A percentile compares a stretch with the other conserved stretches of the same genome.
These are phyloP conservation scores for Theonella swinhoei DNA, from an alignment of 37 sponge, comb jelly and placozoan genomes.

Conservation along the genomic window DNA sequence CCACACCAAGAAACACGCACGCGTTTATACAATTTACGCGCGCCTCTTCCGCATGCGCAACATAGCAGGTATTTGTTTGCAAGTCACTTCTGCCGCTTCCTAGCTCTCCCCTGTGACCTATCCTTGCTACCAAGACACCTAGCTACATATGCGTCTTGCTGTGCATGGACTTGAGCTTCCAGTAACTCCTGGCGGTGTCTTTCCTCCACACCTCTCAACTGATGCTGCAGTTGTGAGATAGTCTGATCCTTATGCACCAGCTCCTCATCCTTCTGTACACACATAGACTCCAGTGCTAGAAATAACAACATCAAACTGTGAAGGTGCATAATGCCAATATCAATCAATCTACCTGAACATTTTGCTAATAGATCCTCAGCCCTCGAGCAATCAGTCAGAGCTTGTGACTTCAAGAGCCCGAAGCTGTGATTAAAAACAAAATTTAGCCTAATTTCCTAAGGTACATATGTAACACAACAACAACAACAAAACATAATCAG, in stretches of 20 bases:
- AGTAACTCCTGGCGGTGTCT: slow-evolving; percentile 58
- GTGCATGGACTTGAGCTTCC: slow-evolving; percentile 53
- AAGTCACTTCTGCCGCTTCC: not conserved
- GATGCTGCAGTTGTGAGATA: slow-evolving; percentile 29
- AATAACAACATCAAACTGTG: not conserved
- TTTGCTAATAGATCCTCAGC: slow-evolving; percentile 61
- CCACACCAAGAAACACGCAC: too few species aligned
- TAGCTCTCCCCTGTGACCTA: not conserved
- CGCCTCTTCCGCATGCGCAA: too few species aligned
- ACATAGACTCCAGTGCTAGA: slow-evolving; percentile 67
- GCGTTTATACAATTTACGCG: too few species aligned
- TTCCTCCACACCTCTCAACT: slow-evolving; percentile 12
- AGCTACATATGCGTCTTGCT: slow-evolving; percentile 77
- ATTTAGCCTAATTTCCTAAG: too few species aligned
- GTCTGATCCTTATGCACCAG: slow-evolving; percentile 23
- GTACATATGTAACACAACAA: too few species aligned
- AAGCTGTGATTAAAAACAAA: slow-evolving; percentile 34
- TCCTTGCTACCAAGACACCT: not conserved
- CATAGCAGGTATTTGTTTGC: too few species aligned
- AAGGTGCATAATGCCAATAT: not conserved
- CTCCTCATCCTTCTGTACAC: slow-evolving; percentile 58
- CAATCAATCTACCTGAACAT: slow-evolving; percentile 51
- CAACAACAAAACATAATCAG: too few species aligned
- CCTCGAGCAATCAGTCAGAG: slow-evolving; percentile 53
- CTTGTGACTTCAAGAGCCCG: slow-evolving; percentile 69